Base-by-base conservation (phyloP, 1,140 invertebrate genomes). In the Rhopalosiphum maidis region DNA sequence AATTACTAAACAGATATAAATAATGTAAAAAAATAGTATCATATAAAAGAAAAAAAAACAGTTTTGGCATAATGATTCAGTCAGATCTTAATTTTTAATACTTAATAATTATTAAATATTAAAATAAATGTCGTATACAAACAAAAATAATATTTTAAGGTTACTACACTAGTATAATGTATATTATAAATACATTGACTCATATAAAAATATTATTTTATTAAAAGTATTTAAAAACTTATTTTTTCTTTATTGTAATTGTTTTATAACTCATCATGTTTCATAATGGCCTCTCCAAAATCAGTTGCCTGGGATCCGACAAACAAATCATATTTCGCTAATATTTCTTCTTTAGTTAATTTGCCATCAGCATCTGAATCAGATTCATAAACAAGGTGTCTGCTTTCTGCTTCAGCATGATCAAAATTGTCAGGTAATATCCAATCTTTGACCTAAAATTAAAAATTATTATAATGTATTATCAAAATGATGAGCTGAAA, bases 241-340 rank as follows among this genome's bases (percentile, higher is more conserved):
- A 25, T 60, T 41, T 90, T 60, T 18, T 51, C 23, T 22, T 18
- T 21, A n/a, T 41, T 90, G 11, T 18, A 21, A 60, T 41, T 90
- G 11, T 91, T 93, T 87, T 97, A 99, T 95, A 99, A 98, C 95
- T 99, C 98, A 94, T 99, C 99, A 95, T 99, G 99, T 94, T 98
- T 96, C 0, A 97, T 96, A 8, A 99, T 95, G 18, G 99, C 99
- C 95, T 99, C 98, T 2, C 99, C 99, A 95, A 99, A 99, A 95
- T 99, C 99, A 0, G 99, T 99, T 0, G 99, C 99, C 95, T 99
- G 99, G 30, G 99, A 99, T 54, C 99, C 99, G 1, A 99, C 99
- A 95, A 99, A 99, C 3, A 99, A 96, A 95, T 99, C 99, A 95
- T 99, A 99, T 95, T 99, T 99, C 68, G 97, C 97, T 0, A 99